phyloP scores from a whole-genome alignment of 2,797 vertebrate species.

The Phaenicophaeus curvirostris region DNA sequence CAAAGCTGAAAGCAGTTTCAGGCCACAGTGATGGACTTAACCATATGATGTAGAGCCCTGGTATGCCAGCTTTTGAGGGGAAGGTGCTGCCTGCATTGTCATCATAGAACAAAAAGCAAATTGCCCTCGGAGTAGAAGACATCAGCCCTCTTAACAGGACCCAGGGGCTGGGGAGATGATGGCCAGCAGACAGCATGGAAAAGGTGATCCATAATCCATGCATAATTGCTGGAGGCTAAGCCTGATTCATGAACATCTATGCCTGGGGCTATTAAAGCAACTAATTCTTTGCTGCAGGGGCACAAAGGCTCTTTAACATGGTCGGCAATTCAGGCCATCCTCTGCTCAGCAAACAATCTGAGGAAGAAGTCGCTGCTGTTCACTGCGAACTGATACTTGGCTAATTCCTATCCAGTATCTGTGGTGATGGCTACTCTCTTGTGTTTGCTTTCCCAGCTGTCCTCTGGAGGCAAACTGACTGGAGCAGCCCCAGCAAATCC shows the following conservation, averaged over 20 bases:
- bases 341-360: neutral
- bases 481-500: neutral
- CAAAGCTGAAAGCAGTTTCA: too few species aligned
- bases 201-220: neutral
- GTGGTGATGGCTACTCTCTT: accelerated
- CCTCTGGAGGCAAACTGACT: neutral
- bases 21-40: neutral
- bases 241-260: neutral
- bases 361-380: neutral
- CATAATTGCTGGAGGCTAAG: neutral
- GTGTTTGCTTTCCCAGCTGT: neutral
- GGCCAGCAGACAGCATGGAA: neutral
- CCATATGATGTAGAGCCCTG: accelerated
- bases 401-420: neutral
- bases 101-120: neutral
- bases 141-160: neutral
- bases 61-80: accelerated
- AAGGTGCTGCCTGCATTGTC: neutral
- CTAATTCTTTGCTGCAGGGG: neutral
- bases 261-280: neutral
- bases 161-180: neutral
- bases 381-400: accelerated
- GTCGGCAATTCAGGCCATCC: neutral
- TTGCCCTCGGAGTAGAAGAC: neutral
- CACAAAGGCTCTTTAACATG: neutral